Base-by-base conservation (phyloP, 2,888 invertebrate genomes). In the Horisme vitalbata region DNA sequence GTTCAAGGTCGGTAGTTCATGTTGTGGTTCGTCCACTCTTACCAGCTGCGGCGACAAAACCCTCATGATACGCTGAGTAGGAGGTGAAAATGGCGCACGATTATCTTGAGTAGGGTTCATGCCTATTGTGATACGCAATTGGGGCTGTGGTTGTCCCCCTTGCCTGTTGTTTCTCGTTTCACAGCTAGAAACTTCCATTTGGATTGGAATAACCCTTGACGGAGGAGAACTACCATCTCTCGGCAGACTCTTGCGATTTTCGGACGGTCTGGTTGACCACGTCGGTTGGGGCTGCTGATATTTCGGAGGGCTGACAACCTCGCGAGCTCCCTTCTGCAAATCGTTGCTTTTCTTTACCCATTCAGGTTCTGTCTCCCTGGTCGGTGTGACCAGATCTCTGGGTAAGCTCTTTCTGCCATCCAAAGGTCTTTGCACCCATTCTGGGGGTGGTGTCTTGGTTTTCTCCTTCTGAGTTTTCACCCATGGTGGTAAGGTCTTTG, bases 171-270 rank as follows among this genome's bases (percentile, higher is more conserved):
- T 75, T 51, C 74, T 75, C 0, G 78, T 66, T 15, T 89, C 86
- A 8, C 78, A 77, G 39, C 71, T 78, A 0, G 81, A 74, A 0
- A 83, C 91, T 69, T 94, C 94, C 68, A 94, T 89, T 67, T 93
- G 92, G 48, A 95, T 91, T 0, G 94, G 94, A 62, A 94, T 92
- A 35, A 94, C 84, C 53, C 92, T 90, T 41, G 83, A 77, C 34
- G 91, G 86, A 14, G 70, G 68, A 47, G 75, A 70, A 37, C 57
- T 70, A 2, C 55, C 67, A 28, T 89, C 88, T 55, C 80, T 73
- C 4, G 90, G 83, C 54, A 90, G 61, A 57, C 88, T 87, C 55
- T 79, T 86, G 14, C 89, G 75, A 48, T 88, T 90, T 31, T 88
- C 88, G 20, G 87, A 90, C 15, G 85, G 90, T 18, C 72, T 64